These are phyloP conservation scores for Brachyalestes nurse DNA, from an alignment of 2,797 vertebrate species.

Conservation along the genomic window DNA sequence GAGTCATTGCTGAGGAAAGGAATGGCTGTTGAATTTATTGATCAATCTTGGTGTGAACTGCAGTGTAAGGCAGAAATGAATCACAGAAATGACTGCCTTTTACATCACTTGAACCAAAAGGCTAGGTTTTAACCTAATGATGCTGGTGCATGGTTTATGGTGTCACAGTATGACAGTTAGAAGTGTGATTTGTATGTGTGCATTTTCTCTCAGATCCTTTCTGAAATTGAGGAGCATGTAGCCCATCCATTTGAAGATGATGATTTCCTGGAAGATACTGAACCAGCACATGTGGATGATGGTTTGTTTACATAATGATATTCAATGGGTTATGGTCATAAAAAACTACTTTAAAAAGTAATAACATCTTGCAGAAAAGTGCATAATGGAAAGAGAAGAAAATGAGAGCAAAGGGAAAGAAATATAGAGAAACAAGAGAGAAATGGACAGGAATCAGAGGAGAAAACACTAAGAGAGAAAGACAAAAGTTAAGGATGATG, in stretches of 20 bases:
- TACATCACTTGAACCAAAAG: not conserved
- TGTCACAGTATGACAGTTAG: not conserved
- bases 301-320: constrained; percentile 53
- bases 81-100: not conserved
- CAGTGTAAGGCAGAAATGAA: not conserved
- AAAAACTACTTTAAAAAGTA: too few species aligned
- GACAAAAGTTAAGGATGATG: too few species aligned
- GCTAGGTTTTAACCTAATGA: not conserved
- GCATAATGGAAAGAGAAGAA: too few species aligned
- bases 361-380: too few species aligned
- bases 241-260: not conserved
- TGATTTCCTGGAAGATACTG: not conserved
- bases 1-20: constrained; percentile 1
- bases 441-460: too few species aligned
- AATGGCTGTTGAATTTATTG: not conserved
- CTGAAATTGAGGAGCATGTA: constrained; percentile 68
- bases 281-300: constrained; percentile 25
- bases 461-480: too few species aligned
- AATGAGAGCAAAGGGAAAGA: too few species aligned
- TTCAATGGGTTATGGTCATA: not conserved
- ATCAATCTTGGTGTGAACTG: not conserved
- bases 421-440: too few species aligned
- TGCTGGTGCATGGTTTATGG: not conserved
- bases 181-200: not conserved
- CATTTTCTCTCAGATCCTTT: constrained; percentile 71